phyloP scores from a whole-genome alignment of 2,797 vertebrate genomes.

The Malacoraja senta region DNA sequence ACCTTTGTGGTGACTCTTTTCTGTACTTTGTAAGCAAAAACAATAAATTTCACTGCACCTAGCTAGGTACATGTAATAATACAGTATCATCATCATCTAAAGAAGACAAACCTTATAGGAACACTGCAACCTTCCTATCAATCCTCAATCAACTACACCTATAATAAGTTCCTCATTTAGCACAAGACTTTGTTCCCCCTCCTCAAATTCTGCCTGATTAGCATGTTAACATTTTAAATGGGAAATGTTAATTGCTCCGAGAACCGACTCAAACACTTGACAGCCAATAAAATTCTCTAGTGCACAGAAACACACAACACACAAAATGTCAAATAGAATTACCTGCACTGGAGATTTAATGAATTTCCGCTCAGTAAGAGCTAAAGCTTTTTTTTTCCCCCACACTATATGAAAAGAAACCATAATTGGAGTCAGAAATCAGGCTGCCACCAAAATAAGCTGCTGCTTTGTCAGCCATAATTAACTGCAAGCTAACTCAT shows the following conservation, averaged over 20 bases:
- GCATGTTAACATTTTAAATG: not conserved
- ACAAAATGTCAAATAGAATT: slow-evolving; percentile 1
- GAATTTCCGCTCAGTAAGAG: not conserved
- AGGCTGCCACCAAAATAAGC: not conserved
- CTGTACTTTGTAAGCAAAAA: too few species aligned
- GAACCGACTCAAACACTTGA: not conserved
- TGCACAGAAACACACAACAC: not conserved
- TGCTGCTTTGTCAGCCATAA: not conserved
- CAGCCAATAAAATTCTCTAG: not conserved
- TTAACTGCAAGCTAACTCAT: not conserved
- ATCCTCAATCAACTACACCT: not conserved
- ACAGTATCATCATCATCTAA: too few species aligned
- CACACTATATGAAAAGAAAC: not conserved
- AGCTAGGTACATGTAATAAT: too few species aligned
- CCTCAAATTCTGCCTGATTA: not conserved
- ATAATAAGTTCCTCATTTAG: not conserved
- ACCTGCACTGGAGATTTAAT: not conserved
- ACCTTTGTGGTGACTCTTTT: too few species aligned
- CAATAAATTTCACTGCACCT: too few species aligned
- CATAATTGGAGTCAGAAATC: not conserved
- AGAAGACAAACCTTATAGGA: not conserved
- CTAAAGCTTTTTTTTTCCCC: not conserved
- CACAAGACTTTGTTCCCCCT: not conserved
- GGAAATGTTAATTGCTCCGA: not conserved
- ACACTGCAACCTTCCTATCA: not conserved